Conservation (phyloP, 2,113 vertebrate genomes). For the Oryctolagus cuniculus region DNA sequence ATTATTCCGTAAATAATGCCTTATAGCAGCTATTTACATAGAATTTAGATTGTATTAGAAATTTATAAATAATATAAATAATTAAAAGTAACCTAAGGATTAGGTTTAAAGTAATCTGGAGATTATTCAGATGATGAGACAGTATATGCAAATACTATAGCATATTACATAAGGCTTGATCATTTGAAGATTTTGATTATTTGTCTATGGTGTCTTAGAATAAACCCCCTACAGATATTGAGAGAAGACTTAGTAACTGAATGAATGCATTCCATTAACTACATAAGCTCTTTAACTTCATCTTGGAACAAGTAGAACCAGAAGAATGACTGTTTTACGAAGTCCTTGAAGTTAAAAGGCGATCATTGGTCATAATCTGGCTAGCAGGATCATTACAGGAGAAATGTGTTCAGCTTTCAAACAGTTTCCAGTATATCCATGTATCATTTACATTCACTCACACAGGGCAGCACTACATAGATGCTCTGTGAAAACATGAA, state of each 20-base stretch:
- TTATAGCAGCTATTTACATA: background rate
- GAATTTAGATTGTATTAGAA: background rate
- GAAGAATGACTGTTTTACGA: background rate
- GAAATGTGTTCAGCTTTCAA: background rate
- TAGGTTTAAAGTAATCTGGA: background rate
- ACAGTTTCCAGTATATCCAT: background rate
- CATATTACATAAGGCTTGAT: background rate
- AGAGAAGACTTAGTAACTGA: background rate
- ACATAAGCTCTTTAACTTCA: background rate
- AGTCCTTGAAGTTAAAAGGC: conserved; percentile 24
- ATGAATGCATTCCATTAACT: background rate
- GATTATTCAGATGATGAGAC: background rate
- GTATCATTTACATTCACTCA: background rate
- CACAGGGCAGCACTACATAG: background rate
- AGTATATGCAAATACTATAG: background rate
- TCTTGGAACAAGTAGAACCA: background rate
- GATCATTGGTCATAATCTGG: background rate
- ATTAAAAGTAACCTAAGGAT: too few relatives aligned
- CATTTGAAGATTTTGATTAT: background rate
- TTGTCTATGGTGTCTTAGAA: background rate
- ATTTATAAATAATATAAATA: background rate
- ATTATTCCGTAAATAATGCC: background rate
- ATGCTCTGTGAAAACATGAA: background rate
- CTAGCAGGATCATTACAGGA: background rate
- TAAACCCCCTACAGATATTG: background rate